Percentiles rank a stretch among this genome's conserved stretches.
phyloP scores from a whole-genome alignment of 2,113 vertebrate species.

The Fregetta grallaria region DNA sequence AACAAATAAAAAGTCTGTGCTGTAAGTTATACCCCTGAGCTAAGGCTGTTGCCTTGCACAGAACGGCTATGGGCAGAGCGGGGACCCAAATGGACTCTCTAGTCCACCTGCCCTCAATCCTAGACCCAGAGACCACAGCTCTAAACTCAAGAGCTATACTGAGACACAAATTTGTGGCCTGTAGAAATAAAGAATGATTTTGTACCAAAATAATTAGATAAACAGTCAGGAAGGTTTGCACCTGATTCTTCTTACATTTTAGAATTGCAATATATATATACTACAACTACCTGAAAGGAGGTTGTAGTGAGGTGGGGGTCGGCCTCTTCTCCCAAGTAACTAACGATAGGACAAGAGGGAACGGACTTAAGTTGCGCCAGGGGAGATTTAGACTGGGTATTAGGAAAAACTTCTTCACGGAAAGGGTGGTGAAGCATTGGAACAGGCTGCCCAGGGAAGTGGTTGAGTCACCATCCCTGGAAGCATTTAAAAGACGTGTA shows the following conservation, averaged over 20 bases:
- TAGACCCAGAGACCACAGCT: background rate
- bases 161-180: accelerated
- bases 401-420: too few species aligned
- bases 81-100: background rate
- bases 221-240: background rate
- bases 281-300: too few species aligned
- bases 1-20: background rate
- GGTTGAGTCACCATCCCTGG: too few species aligned
- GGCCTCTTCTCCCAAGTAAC: too few species aligned
- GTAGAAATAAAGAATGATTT: background rate
- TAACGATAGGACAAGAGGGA: too few species aligned
- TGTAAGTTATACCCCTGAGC: background rate
- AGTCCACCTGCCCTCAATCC: background rate
- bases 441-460: too few species aligned
- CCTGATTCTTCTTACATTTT: background rate
- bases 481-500: too few species aligned
- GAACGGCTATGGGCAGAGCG: background rate
- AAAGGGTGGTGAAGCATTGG: too few species aligned
- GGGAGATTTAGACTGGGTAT: too few species aligned
- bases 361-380: too few species aligned
- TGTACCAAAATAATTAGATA: background rate
- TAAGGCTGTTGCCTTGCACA: background rate
- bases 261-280: background rate
- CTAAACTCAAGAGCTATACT: background rate
- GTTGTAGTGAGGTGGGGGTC: too few species aligned